These are phyloP conservation scores for Synergus laeviventris DNA, from an alignment of 2,888 invertebrate species.

Conservation along the genomic window DNA sequence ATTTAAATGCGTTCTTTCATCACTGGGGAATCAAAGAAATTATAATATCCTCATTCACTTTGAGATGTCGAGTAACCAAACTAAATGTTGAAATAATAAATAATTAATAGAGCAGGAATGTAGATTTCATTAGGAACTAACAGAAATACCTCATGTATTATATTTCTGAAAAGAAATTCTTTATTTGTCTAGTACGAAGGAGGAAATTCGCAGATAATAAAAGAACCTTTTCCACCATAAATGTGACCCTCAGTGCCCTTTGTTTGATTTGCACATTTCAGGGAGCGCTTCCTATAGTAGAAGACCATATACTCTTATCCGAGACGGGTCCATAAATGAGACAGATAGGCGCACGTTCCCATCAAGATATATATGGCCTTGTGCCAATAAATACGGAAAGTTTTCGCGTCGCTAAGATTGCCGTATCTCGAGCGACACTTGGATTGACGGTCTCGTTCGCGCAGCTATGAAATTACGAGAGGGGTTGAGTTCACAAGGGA, in stretches of 20 bases:
- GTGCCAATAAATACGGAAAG: slow-evolving; percentile 35
- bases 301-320: neutral
- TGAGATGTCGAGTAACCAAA: neutral
- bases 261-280: slow-evolving; percentile 32
- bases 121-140: slow-evolving; percentile 20
- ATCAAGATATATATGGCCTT: neutral
- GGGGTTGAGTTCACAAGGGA: slow-evolving; percentile 19
- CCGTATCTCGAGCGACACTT: slow-evolving; percentile 30
- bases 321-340: slow-evolving; percentile 14
- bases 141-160: slow-evolving; percentile 3
- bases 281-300: neutral
- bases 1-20: slow-evolving; percentile 11
- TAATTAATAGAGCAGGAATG: slow-evolving; percentile 2
- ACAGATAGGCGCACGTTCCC: slow-evolving; percentile 8
- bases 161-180: slow-evolving; percentile 2
- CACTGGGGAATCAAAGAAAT: slow-evolving; percentile 3
- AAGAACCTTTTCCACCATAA: slow-evolving; percentile 12
- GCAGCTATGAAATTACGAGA: slow-evolving; percentile 34
- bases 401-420: slow-evolving; percentile 31
- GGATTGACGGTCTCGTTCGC: slow-evolving; percentile 36
- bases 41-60: neutral
- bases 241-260: slow-evolving; percentile 22
- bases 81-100: neutral
- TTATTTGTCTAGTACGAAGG: neutral
- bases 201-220: slow-evolving; percentile 37